phyloP scores from a whole-genome alignment of 1,140 invertebrate species.

The Oppia nitens region DNA sequence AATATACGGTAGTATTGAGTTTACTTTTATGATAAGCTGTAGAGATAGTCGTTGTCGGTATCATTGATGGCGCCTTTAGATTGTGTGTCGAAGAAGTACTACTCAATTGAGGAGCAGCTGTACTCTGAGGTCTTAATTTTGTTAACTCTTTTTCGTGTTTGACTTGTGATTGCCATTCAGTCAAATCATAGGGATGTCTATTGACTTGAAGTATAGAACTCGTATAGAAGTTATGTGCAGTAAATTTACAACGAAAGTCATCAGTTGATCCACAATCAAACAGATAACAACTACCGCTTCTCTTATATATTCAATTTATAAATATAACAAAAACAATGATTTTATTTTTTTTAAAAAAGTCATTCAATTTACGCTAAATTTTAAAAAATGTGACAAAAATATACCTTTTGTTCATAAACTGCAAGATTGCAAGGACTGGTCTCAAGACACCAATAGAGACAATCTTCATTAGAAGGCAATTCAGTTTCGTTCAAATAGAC shows the following conservation, averaged over 20 bases:
- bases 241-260: conserved; percentile 83
- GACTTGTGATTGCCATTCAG: conserved; percentile 47
- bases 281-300: conserved; percentile 68
- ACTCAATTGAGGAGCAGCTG: not conserved
- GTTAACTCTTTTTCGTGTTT: conserved; percentile 65
- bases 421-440: conserved; percentile 73
- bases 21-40: not conserved
- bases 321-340: not conserved
- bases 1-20: not conserved
- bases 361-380: too few species aligned
- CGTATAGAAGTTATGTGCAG: conserved; percentile 68
- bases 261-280: conserved; percentile 74
- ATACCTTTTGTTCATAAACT: conserved; percentile 76
- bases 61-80: not conserved
- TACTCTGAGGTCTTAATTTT: conserved; percentile 38
- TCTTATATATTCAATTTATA: conserved; percentile 35
- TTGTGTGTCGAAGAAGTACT: not conserved
- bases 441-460: conserved; percentile 65
- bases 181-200: conserved; percentile 41
- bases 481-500: conserved; percentile 71
- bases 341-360: too few species aligned
- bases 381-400: not conserved
- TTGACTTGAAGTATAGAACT: conserved; percentile 56
- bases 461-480: conserved; percentile 48
- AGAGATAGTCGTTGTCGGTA: not conserved